Evolutionary conservation across 2,888 invertebrate genomes (phyloP), one percentile per base, ranked within the genome.

Genomic region (Strigamia transsilvanica): DNA sequence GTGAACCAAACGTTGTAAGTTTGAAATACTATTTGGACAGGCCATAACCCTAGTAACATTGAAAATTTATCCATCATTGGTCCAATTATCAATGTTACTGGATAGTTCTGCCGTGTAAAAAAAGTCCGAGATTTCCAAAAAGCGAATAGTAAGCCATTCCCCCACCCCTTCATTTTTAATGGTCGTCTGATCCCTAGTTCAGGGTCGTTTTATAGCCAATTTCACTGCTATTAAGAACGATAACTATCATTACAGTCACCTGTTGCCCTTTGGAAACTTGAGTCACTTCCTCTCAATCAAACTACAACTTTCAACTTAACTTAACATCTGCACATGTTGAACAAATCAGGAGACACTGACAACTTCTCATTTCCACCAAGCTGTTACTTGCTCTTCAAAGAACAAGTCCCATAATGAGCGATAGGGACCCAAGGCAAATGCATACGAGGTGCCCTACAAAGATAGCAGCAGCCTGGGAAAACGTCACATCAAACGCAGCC

Each of bases 401-500:
- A 73, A 73, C 73, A 73, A 73, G 73, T n/a, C 73, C 73, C 73
- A 27, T 73, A 73, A 73, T 73, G 73, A 73, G 73, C 27, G 73
- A 7, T 32, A 27, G 73, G 73, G 73, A 27, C 73, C 73, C 32
- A 13, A 73, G 73, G 73, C 73, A 32, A 73, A 56, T 73, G 73
- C n/a, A 73, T 27, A n/a, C 13, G 27, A 56, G 56, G 73, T 73
- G 32, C 32, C 32, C 32, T 9, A 15, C 32, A 32, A 73, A 32
- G 21, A 15, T 73, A 27, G 73, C 13, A 27, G 73, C 73, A 73
- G 73, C 32, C 73, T 73, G 73, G 73, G 73, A 73, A 73, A 73
- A 73, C 73, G 73, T 73, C 73, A 27, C 73, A 73, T 73, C 73
- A 73, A 73, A 73, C 32, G 73, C 73, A 73, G 73, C 73, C 73